Conservation (phyloP, 2,113 vertebrate species). For the Phylloscopus whistleri region DNA sequence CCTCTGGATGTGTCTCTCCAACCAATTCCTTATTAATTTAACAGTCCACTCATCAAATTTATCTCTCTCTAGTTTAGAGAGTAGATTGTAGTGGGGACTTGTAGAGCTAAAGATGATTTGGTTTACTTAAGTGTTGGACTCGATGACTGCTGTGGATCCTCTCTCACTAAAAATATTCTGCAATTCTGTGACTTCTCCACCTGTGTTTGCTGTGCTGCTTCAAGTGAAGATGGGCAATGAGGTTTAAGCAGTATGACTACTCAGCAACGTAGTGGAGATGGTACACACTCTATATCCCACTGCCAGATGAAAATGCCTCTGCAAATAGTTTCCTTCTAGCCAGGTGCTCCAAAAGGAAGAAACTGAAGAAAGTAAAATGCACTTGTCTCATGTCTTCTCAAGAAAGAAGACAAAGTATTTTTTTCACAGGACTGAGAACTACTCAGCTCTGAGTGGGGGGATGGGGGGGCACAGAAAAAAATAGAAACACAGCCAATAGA, state of each 20-base stretch:
- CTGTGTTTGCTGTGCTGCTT: neutral
- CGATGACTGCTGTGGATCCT: accelerated
- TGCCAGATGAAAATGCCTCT: neutral
- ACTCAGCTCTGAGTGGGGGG: neutral
- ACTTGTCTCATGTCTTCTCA: neutral
- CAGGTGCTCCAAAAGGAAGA: neutral
- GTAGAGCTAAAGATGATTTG: neutral
- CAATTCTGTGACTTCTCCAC: neutral
- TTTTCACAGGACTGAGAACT: neutral
- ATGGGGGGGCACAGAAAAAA: neutral
- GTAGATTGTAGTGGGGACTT: neutral
- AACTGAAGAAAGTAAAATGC: neutral
- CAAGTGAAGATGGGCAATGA: neutral
- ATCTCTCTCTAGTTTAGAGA: neutral
- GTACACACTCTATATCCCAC: neutral
- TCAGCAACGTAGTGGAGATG: neutral
- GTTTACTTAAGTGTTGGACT: neutral
- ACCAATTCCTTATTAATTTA: neutral
- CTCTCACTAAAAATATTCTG: neutral
- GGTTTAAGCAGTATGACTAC: neutral
- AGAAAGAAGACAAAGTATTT: neutral
- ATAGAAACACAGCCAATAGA: neutral
- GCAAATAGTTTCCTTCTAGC: neutral
- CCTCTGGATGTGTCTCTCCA: accelerated
- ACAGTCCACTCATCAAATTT: neutral